A percentile compares a stretch with the other conserved stretches of the same genome.
Conservation (phyloP, 2,888 invertebrate genomes). For the Pemphredon lugubris region DNA sequence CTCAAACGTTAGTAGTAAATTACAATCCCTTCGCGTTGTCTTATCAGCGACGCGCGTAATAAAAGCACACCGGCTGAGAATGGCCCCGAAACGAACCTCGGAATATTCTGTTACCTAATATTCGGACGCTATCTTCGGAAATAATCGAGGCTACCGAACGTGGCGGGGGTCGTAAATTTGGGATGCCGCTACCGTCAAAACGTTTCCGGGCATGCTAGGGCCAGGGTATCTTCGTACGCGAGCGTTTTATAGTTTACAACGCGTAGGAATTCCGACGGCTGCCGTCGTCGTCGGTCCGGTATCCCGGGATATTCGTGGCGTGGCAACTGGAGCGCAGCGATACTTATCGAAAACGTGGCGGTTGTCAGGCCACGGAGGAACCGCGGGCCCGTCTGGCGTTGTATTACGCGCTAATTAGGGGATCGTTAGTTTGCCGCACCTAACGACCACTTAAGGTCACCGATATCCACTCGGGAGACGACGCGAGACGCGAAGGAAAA, state of each 20-base stretch:
- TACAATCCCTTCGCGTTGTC: no score
- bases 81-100: no score
- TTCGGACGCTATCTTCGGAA: background rate
- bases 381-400: slow-evolving; percentile 31
- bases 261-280: background rate
- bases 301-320: background rate
- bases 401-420: slow-evolving; percentile 56
- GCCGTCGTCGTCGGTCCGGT: slow-evolving; percentile 10
- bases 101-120: background rate
- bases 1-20: background rate
- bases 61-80: no score
- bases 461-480: slow-evolving; percentile 29
- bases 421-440: slow-evolving; percentile 47
- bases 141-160: background rate
- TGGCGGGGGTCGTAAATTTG: no score
- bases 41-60: no score
- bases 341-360: slow-evolving; percentile 32
- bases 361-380: slow-evolving; percentile 43
- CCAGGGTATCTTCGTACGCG: background rate
- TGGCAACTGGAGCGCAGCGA: slow-evolving; percentile 10
- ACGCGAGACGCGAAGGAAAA: slow-evolving; percentile 7
- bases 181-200: no score
- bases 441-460: slow-evolving; percentile 52
- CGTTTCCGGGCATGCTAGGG: background rate
- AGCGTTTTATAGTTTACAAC: background rate